phyloP scores from a whole-genome alignment of 2,797 vertebrate genomes.

The Melanotaenia trifasciata region DNA sequence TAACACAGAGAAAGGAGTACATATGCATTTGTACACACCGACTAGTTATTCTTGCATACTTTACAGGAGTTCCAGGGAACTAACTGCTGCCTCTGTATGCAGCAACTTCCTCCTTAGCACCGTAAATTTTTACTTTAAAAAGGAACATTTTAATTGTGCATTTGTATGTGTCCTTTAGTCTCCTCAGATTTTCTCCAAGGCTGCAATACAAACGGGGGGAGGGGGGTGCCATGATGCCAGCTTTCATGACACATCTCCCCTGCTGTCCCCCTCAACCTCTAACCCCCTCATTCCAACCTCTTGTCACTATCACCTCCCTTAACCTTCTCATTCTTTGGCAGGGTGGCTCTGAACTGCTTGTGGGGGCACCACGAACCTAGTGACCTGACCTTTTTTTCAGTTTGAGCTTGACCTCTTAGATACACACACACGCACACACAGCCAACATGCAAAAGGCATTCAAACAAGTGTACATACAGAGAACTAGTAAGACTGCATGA shows the following conservation, averaged over 20 bases:
- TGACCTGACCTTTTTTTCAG: conserved; percentile 53
- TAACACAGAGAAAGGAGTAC: conserved; percentile 43
- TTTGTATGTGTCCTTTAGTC: conserved; percentile 25
- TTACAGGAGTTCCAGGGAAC: conserved; percentile 25
- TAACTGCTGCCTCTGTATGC: conserved; percentile 37
- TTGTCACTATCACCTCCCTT: conserved; percentile 52
- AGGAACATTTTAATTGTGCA: conserved; percentile 24
- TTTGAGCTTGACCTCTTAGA: conserved; percentile 49
- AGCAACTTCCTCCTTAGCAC: conserved; percentile 4
- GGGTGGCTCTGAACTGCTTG: conserved; percentile 44
- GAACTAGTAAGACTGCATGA: not conserved
- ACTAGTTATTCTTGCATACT: conserved; percentile 37
- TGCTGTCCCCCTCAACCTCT: conserved; percentile 22
- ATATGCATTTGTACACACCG: conserved; percentile 34
- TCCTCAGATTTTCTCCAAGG: conserved; percentile 33
- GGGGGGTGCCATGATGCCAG: conserved; percentile 27
- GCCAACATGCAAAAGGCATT: not conserved
- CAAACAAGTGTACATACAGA: not conserved
- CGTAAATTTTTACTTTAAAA: conserved; percentile 50
- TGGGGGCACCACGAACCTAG: conserved; percentile 46
- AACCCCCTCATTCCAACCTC: conserved; percentile 32
- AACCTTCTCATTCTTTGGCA: conserved; percentile 56
- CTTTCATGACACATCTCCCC: conserved; percentile 36
- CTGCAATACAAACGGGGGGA: conserved; percentile 33
- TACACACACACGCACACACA: conserved; percentile 25